Percentiles rank a stretch among this genome's conserved stretches.
Conservation (phyloP, 2,113 vertebrate genomes). For the Corapipo altera region DNA sequence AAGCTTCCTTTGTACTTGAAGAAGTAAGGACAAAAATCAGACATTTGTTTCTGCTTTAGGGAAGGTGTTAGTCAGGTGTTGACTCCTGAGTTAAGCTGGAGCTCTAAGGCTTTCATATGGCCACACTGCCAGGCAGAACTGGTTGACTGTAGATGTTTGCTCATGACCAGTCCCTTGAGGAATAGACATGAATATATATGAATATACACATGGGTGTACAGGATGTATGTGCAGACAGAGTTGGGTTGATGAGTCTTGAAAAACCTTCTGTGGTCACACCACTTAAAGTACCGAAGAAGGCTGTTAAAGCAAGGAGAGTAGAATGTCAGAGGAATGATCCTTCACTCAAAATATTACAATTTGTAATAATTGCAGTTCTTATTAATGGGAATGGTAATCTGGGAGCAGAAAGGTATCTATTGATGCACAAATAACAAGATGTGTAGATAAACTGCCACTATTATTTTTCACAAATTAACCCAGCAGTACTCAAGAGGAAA, state of each 20-base stretch:
- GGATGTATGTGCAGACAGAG: background rate
- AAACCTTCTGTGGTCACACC: background rate
- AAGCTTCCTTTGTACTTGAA: background rate
- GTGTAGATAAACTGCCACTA: background rate
- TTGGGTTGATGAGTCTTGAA: background rate
- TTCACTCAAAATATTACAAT: background rate
- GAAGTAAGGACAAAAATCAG: background rate
- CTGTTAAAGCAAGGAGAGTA: background rate
- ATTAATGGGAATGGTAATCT: background rate
- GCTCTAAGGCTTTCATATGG: background rate
- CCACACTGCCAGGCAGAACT: rapidly evolving
- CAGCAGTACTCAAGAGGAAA: background rate
- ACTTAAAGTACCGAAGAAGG: background rate
- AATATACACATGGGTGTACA: too few relatives aligned
- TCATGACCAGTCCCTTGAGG: background rate
- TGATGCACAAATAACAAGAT: background rate
- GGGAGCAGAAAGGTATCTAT: background rate
- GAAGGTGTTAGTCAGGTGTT: background rate
- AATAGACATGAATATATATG: background rate
- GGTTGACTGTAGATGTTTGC: background rate
- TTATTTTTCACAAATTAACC: background rate
- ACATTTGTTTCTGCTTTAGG: background rate
- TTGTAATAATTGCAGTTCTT: background rate
- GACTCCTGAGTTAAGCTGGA: background rate
- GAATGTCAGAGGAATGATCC: background rate